Percentiles rank a stretch among this genome's conserved stretches.
Conservation (phyloP, 2,888 invertebrate species). For the Lampropteryx suffumata region DNA sequence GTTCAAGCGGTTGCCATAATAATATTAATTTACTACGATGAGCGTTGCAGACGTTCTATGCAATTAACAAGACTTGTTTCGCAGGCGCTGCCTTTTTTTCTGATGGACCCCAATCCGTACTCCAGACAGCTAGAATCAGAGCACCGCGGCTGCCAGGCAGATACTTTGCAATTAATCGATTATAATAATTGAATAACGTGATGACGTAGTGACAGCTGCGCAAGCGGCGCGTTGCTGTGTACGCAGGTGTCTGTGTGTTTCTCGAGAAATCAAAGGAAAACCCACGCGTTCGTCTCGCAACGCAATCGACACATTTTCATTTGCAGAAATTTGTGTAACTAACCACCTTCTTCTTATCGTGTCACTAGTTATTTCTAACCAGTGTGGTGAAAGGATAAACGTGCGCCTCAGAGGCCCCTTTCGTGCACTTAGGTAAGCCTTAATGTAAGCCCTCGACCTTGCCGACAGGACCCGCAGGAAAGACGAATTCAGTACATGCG, state of each 20-base stretch:
- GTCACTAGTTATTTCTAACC: too few relatives aligned
- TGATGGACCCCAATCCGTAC: slow-evolving; percentile 43
- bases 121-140: slow-evolving; percentile 48
- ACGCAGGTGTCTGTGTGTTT: slow-evolving; percentile 65
- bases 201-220: slow-evolving; percentile 75
- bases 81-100: too few relatives aligned
- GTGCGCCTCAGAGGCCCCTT: too few relatives aligned
- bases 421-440: too few relatives aligned
- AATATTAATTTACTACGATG: slow-evolving; percentile 46
- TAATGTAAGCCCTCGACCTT: too few relatives aligned
- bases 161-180: slow-evolving; percentile 73
- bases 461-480: too few relatives aligned
- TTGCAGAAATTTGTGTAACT: slow-evolving; percentile 63
- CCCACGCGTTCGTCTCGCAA: slow-evolving; percentile 57
- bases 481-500: too few relatives aligned
- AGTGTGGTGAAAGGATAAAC: too few relatives aligned
- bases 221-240: slow-evolving; percentile 62
- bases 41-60: slow-evolving; percentile 43
- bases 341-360: slow-evolving; percentile 59
- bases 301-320: slow-evolving; percentile 54
- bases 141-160: slow-evolving; percentile 47
- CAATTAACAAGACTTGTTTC: slow-evolving; percentile 39
- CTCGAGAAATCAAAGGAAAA: slow-evolving; percentile 72
- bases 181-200: slow-evolving; percentile 68
- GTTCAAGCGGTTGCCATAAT: too few relatives aligned